Conservation (phyloP, 1,140 invertebrate species). For the Nomia melanderi region DNA sequence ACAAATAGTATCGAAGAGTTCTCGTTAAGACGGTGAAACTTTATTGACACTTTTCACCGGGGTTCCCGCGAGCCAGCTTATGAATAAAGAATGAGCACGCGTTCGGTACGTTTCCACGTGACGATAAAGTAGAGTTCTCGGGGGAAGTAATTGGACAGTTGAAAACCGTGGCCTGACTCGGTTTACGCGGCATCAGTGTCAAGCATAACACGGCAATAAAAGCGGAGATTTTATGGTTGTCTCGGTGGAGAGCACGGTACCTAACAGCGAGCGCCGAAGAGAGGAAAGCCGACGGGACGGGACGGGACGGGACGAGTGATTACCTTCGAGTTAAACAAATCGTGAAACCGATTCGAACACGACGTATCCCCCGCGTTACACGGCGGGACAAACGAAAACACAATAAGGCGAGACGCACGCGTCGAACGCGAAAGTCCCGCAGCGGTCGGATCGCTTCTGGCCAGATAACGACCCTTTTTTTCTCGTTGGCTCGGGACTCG, state of each 20-base stretch:
- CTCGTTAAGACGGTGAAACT: not conserved
- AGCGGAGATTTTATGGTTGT: not conserved
- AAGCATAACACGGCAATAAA: not conserved
- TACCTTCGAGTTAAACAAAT: not conserved
- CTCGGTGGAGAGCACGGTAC: not conserved
- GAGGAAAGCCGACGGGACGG: too few relatives aligned
- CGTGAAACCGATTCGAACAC: too few relatives aligned
- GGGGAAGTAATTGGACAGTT: not conserved
- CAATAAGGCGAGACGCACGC: too few relatives aligned
- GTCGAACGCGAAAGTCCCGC: too few relatives aligned
- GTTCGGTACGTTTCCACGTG: not conserved
- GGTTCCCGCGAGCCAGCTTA: not conserved
- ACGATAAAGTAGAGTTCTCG: not conserved
- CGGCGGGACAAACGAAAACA: too few relatives aligned
- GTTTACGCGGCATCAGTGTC: not conserved
- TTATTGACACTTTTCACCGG: not conserved
- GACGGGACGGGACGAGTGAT: not conserved
- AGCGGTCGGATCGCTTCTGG: too few relatives aligned
- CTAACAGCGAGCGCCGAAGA: constrained; percentile 13
- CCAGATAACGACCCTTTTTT: too few relatives aligned
- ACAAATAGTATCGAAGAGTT: not conserved
- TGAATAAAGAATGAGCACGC: not conserved
- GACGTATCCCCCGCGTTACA: too few relatives aligned
- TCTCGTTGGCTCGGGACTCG: too few relatives aligned
- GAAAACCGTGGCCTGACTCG: not conserved